A percentile compares a stretch with the other conserved stretches of the same genome.
These are phyloP conservation scores for Haliclona indistincta DNA, from an alignment of 37 sponge, comb jelly and placozoan species.

Conservation along the genomic window DNA sequence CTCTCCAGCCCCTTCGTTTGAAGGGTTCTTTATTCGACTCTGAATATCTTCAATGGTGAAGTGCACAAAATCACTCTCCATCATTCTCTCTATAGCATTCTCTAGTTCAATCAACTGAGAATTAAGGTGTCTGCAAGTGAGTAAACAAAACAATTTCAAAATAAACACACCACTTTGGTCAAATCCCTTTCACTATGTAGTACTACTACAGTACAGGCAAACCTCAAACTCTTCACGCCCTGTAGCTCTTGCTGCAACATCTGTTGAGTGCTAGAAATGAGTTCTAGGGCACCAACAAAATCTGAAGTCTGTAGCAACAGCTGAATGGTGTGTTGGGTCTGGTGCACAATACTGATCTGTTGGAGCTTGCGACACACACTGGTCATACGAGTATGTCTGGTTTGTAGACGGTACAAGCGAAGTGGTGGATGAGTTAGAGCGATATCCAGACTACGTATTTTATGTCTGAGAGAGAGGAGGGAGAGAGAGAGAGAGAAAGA, in stretches of 20 bases:
- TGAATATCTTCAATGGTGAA: slow-evolving; percentile 64
- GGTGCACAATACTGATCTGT: slow-evolving; percentile 83
- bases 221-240: slow-evolving; percentile 90
- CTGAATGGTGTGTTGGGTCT: slow-evolving; percentile 98
- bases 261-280: slow-evolving; percentile 93
- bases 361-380: slow-evolving; percentile 60
- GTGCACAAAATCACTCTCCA: slow-evolving; percentile 91
- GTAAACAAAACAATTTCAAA: background rate
- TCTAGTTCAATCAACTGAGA: slow-evolving; percentile 93
- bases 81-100: slow-evolving; percentile 88
- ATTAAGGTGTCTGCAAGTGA: slow-evolving; percentile 75
- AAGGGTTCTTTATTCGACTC: background rate
- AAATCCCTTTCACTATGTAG: background rate
- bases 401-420: slow-evolving; percentile 26
- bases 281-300: slow-evolving; percentile 94
- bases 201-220: background rate
- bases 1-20: background rate
- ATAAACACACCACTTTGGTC: background rate
- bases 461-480: slow-evolving; percentile 25
- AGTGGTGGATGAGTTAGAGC: slow-evolving; percentile 29
- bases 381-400: background rate
- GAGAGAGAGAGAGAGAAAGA: background rate
- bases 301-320: slow-evolving; percentile 87
- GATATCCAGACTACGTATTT: slow-evolving; percentile 26
- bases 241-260: slow-evolving; percentile 84